Base-by-base conservation (phyloP, 2,113 vertebrate species). In the Epinephelus fuscoguttatus region DNA sequence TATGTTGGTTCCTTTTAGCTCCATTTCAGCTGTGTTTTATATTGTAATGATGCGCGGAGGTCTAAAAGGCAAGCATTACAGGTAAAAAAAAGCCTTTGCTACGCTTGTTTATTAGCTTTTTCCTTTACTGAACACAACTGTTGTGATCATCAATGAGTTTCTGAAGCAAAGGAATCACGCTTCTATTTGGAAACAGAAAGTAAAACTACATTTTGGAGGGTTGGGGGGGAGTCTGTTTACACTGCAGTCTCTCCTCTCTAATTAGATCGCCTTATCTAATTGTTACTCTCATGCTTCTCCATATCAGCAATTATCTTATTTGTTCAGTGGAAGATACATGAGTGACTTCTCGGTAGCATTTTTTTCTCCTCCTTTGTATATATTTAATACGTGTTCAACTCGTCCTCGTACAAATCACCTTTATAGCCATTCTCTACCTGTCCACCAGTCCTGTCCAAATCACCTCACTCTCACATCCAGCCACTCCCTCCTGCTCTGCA, bases 181-280 rank as follows among this genome's bases (percentile, higher is more conserved):
- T 59, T 52, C 25, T 19, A 30, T 59, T 64, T 33, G 56, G 15
- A 59, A 66, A 49, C 42, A 6, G 6, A 80, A 52, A 52, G 7
- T 17, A 53, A 55, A 61, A 49, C 47, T 52, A 17, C 14, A 70
- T 67, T 73, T 73, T 25, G 4, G 7, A 27, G n/a, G 6, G n/a
- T 21, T 13, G 11, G 13, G 25, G 17, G 25, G 40, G 12, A 23
- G 63, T 47, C 33, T 68, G 64, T 69, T 70, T 23, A 40, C 30
- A 60, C 13, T 12, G 49, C 23, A 33, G 45, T 68, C 53, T 57
- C 7, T 75, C 25, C 33, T 50, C 53, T 69, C 69, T 56, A 86
- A 74, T 78, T 78, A 69, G n/a, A 82, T 78, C 59, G 12, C 27
- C 53, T 30, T 47, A 47, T 78, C 47, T 55, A 53, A 85, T 77